These are phyloP conservation scores for Hipposideros armiger DNA, from an alignment of 2,113 vertebrate species.

Conservation along the genomic window DNA sequence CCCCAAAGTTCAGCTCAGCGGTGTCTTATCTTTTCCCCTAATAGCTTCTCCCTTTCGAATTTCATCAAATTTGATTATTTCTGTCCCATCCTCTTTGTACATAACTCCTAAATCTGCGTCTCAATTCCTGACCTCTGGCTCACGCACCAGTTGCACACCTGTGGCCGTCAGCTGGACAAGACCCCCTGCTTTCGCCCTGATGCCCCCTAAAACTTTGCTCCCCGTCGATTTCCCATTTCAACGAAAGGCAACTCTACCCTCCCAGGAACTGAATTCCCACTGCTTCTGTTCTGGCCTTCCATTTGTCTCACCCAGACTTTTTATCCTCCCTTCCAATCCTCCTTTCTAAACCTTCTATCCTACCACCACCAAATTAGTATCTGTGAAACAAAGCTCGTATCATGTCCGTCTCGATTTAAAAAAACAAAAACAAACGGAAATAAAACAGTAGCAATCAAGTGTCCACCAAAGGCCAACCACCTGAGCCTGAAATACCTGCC, in stretches of 20 bases:
- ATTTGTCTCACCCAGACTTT: neutral
- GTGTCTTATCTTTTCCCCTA: neutral
- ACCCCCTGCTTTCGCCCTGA: neutral
- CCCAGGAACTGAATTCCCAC: neutral
- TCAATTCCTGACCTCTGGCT: neutral
- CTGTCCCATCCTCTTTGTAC: neutral
- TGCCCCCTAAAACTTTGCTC: neutral
- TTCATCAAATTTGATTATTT: neutral
- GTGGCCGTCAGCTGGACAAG: neutral
- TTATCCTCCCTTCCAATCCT: neutral
- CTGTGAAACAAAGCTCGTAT: neutral
- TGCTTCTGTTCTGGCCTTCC: neutral
- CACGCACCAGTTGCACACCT: neutral
- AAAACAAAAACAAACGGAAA: neutral
- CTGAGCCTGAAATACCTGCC: neutral
- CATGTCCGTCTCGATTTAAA: neutral
- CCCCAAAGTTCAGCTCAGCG: neutral
- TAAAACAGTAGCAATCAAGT: neutral
- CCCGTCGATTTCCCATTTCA: neutral
- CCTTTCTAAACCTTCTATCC: slow-evolving; percentile 18
- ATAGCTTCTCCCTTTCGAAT: neutral
- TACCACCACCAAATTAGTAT: neutral
- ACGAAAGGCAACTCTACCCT: neutral
- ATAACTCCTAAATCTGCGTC: neutral
- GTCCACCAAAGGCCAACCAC: neutral